Percentiles rank a stretch among this genome's conserved stretches.
Conservation (phyloP, 1,140 invertebrate species). For the Brachionus asplanchnoidis region DNA sequence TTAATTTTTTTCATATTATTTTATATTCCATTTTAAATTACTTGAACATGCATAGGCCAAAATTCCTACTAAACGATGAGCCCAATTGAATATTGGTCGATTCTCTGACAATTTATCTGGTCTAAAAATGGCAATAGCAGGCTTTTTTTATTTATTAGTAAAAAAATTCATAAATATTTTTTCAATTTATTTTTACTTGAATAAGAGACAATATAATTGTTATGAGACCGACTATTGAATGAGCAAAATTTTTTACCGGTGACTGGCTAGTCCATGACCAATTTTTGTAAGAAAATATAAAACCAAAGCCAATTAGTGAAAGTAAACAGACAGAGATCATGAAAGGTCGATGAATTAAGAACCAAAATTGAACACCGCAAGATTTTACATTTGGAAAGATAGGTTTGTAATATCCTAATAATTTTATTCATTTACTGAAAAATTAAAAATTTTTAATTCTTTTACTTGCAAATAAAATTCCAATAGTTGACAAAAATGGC, state of each 20-base stretch:
- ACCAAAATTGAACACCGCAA: conserved; percentile 11
- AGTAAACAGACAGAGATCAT: not conserved
- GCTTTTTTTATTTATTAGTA: not conserved
- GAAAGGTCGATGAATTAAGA: not conserved
- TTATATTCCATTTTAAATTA: not conserved
- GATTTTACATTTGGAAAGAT: not conserved
- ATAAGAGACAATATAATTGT: not conserved
- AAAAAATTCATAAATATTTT: not conserved
- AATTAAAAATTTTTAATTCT: not conserved
- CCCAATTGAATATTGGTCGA: conserved; percentile 8
- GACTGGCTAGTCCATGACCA: not conserved
- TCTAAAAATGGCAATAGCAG: conserved; percentile 20
- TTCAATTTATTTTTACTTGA: not conserved
- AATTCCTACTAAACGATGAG: not conserved
- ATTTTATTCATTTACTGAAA: not conserved
- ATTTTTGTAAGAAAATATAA: conserved; percentile 20
- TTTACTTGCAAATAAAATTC: conserved; percentile 34
- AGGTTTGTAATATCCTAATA: conserved; percentile 11
- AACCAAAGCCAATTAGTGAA: not conserved
- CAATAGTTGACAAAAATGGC: conserved; percentile 2
- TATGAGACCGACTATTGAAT: not conserved
- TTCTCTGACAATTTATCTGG: not conserved
- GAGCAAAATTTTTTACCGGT: not conserved
- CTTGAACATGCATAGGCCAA: not conserved
- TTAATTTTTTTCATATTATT: not conserved